Conservation (phyloP, 2,888 invertebrate species). For the Euzetes globulus region DNA sequence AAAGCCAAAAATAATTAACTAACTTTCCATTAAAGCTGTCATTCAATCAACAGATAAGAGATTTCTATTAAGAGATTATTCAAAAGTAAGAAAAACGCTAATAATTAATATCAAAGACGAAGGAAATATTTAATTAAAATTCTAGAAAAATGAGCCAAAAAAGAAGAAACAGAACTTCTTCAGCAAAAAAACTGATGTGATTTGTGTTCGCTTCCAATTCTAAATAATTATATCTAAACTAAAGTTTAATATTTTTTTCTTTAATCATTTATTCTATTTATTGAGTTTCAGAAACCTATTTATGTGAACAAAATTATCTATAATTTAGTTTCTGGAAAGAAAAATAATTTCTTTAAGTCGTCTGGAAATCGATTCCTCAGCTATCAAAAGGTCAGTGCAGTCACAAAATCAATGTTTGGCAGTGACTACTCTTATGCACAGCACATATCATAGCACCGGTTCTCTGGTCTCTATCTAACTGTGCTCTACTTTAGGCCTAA, state of each 20-base stretch:
- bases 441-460: not conserved
- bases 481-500: conserved; percentile 5
- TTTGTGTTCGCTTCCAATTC: not conserved
- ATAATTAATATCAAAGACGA: not conserved
- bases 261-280: not conserved
- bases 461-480: not conserved
- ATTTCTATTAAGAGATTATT: not conserved
- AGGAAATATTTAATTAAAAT: not conserved
- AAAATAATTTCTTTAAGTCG: not conserved
- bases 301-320: not conserved
- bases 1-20: not conserved
- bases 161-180: not conserved
- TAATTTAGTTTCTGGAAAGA: not conserved
- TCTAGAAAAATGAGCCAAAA: not conserved
- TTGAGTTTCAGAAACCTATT: not conserved
- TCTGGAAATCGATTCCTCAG: not conserved
- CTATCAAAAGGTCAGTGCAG: not conserved
- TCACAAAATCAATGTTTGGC: not conserved
- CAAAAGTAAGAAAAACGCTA: too few species aligned
- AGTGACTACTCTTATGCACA: not conserved
- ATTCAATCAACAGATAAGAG: not conserved
- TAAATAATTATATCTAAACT: conserved; percentile 5
- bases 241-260: not conserved
- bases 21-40: not conserved
- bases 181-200: not conserved